Evolutionary conservation across 2,113 vertebrate species (phyloP), one percentile per base, ranked within the genome.

Genomic region (Gambusia holbrooki): DNA sequence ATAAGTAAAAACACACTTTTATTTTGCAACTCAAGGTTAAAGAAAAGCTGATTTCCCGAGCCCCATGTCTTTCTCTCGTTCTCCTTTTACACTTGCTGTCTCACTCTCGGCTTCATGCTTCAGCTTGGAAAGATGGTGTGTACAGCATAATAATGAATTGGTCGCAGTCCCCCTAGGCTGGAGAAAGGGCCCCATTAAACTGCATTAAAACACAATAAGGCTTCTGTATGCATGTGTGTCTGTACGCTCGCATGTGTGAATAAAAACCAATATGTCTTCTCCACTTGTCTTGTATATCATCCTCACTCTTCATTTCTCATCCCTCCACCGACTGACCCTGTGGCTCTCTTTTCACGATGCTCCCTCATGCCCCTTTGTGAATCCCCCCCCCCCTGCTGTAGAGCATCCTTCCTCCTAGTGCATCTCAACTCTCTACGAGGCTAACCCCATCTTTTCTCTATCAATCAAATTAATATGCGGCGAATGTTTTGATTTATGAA

Each of bases 121-220:
- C 84, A 71, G 77, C 85, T 88, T 77, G 73, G 80, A 80, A 82
- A 88, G 88, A 80, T 73, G 82, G 65, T 88, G 82, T 90, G 85
- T 83, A 75, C 82, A 73, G 87, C 90, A 93, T 91, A 90, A 77
- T 84, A 94, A 94, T 91, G 89, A 91, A 90, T 90, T 77, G 80
- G 76, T 90, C 75, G 76, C 89, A 86, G 82, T 88, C 78, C 77
- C 78, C 84, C 78, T 85, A 83, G 88, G 67, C 84, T 67, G 62
- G 76, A 90, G 83, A 93, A 91, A 90, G 79, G 82, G 77, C 69
- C 84, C 89, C 88, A 92, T 92, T 93, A 93, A 92, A 93, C 88
- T 91, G 91, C 86, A 93, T 94, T 93, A 92, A 93, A 92, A 90
- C 86, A 93, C 90, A 92, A 94, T 89, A 93, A 91, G 83, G 83